phyloP scores from a whole-genome alignment of 2,797 vertebrate species.

The Diplodus puntazzo region DNA sequence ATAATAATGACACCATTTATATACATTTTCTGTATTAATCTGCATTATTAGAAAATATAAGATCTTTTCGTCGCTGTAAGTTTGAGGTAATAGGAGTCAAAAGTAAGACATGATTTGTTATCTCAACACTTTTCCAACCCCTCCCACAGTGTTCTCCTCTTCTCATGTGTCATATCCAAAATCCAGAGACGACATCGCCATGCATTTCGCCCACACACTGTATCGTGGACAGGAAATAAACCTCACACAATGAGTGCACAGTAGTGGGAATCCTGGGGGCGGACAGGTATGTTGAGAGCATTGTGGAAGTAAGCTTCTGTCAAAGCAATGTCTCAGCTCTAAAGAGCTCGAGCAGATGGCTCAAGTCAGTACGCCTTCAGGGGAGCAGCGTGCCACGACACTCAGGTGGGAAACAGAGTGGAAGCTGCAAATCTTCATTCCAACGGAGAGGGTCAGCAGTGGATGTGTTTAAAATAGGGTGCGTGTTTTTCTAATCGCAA shows the following conservation, averaged over 20 bases:
- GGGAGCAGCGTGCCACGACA: conserved; percentile 14
- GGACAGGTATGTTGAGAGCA: conserved; percentile 67
- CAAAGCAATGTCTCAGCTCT: conserved; percentile 51
- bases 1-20: neutral
- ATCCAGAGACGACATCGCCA: conserved; percentile 69
- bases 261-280: conserved; percentile 74
- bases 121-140: conserved; percentile 9
- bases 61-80: neutral
- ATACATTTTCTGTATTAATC: neutral
- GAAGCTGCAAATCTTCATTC: conserved; percentile 29
- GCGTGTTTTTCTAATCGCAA: conserved; percentile 34
- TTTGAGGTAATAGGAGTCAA: neutral
- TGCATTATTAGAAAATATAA: neutral
- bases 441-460: neutral
- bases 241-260: conserved; percentile 40
- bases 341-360: conserved; percentile 63
- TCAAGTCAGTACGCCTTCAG: conserved; percentile 37
- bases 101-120: neutral
- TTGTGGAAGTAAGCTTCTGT: conserved; percentile 68
- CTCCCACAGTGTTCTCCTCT: conserved; percentile 22
- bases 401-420: conserved; percentile 36
- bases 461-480: conserved; percentile 31
- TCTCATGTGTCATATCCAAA: conserved; percentile 35
- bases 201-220: conserved; percentile 53
- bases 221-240: conserved; percentile 52